Percentiles rank a stretch among this genome's conserved stretches.
These are phyloP conservation scores for Petrophora chlorosata DNA, from an alignment of 2,888 invertebrate species.

Conservation along the genomic window DNA sequence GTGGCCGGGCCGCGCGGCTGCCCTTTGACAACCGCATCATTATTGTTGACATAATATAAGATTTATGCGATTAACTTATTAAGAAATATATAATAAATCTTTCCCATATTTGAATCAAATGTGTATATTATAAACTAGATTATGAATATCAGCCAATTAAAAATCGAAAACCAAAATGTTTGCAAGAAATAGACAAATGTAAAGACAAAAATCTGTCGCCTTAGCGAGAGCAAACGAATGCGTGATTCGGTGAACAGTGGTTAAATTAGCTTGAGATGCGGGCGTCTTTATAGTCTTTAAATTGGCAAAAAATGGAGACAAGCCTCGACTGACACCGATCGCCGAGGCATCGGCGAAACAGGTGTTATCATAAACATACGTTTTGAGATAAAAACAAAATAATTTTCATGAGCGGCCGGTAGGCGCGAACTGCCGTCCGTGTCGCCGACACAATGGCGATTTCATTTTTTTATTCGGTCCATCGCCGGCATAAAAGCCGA, in stretches of 20 bases:
- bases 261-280: conserved; percentile 81
- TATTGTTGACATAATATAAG: conserved; percentile 79
- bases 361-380: conserved; percentile 84
- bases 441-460: conserved; percentile 82
- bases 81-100: conserved; percentile 56
- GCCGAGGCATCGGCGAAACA: conserved; percentile 82
- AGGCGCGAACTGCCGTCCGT: conserved; percentile 82
- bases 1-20: conserved; percentile 67
- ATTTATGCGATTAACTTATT: conserved; percentile 77
- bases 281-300: conserved; percentile 82
- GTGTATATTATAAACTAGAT: neutral
- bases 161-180: conserved; percentile 35
- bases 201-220: conserved; percentile 24
- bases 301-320: conserved; percentile 83
- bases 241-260: conserved; percentile 80
- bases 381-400: conserved; percentile 83
- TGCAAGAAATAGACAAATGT: conserved; percentile 11
- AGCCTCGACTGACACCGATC: conserved; percentile 80
- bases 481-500: conserved; percentile 77
- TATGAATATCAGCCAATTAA: conserved; percentile 5
- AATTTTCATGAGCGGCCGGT: conserved; percentile 82
- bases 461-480: conserved; percentile 75
- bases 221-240: conserved; percentile 49
- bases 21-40: conserved; percentile 78
- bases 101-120: conserved; percentile 1